Evolutionary conservation across 92 coral and sea anemone species (phyloP).

Genomic region (Epizoanthus stellaris): DNA sequence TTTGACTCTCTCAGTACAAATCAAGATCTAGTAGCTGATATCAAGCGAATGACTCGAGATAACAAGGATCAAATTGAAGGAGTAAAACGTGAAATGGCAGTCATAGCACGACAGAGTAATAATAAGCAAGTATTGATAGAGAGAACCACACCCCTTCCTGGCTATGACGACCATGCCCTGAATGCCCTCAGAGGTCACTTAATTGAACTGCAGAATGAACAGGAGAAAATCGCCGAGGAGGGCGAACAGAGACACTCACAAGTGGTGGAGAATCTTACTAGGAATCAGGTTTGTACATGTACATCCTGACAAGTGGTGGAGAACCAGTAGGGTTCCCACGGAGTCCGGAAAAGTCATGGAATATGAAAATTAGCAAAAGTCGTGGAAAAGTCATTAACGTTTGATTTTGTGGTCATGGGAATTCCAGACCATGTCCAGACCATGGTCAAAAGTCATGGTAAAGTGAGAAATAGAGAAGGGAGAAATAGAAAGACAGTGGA

Average conservation of each 20-base stretch:
- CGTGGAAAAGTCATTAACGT: too few relatives aligned
- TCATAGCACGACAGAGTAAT: slow-evolving; percentile 77
- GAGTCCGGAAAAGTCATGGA: too few relatives aligned
- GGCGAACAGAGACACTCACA: slow-evolving; percentile 63
- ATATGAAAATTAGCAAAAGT: too few relatives aligned
- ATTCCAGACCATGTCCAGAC: too few relatives aligned
- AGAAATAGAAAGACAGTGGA: too few relatives aligned
- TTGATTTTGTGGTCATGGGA: too few relatives aligned
- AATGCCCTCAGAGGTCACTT: slow-evolving; percentile 73
- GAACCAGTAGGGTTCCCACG: neutral
- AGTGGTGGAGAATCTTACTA: slow-evolving; percentile 70
- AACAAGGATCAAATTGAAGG: slow-evolving; percentile 87
- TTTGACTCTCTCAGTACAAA: slow-evolving; percentile 69
- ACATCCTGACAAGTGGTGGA: neutral
- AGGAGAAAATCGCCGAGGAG: slow-evolving; percentile 62
- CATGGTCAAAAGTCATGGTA: too few relatives aligned
- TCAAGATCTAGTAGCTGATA: slow-evolving; percentile 68
- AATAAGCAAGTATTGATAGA: slow-evolving; percentile 70
- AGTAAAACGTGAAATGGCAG: slow-evolving; percentile 82
- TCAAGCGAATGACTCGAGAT: slow-evolving; percentile 66
- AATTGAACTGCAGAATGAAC: slow-evolving; percentile 74
- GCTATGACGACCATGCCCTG: slow-evolving; percentile 77
- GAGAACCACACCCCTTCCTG: slow-evolving; percentile 65
- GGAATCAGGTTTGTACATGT: slow-evolving; percentile 71
- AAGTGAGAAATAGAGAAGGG: too few relatives aligned